Evolutionary conservation across 2,888 invertebrate species (phyloP).

Genomic region (Metalampra italica): DNA sequence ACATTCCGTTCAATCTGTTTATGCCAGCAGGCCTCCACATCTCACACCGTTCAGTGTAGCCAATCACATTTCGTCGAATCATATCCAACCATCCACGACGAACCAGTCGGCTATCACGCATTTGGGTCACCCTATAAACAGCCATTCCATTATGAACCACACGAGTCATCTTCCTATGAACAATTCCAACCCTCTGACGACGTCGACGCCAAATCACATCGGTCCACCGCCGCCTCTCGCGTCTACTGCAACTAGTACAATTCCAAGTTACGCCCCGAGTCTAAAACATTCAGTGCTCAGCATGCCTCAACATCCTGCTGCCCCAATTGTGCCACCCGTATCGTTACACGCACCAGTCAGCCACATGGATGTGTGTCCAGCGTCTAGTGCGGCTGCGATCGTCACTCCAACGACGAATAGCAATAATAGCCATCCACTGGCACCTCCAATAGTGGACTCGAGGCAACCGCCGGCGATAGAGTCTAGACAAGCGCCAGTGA

Average conservation of each 20-base stretch:
- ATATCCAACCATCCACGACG: constrained; percentile 70
- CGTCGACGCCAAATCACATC: constrained; percentile 50
- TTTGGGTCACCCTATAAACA: constrained; percentile 51
- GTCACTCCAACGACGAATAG: constrained; percentile 40
- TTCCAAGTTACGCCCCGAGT: constrained; percentile 54
- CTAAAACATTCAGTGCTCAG: constrained; percentile 56
- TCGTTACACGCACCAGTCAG: constrained; percentile 46
- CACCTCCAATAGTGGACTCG: constrained; percentile 45
- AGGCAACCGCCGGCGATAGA: constrained; percentile 39
- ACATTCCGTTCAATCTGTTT: constrained; percentile 69
- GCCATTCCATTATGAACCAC: constrained; percentile 62
- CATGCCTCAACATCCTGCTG: constrained; percentile 37
- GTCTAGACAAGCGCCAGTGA: constrained; percentile 45
- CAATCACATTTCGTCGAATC: constrained; percentile 74
- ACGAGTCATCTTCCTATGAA: constrained; percentile 48
- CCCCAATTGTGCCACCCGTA: constrained; percentile 36
- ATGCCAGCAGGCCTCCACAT: constrained; percentile 61
- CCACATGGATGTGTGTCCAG: constrained; percentile 43
- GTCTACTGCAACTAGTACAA: constrained; percentile 45
- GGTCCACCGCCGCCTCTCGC: constrained; percentile 44
- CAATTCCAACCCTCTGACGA: constrained; percentile 41
- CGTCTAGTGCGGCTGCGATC: constrained; percentile 40
- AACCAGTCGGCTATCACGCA: constrained; percentile 58
- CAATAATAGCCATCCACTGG: constrained; percentile 51
- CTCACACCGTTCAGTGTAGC: constrained; percentile 63